Percentiles rank a stretch among this genome's conserved stretches.
Evolutionary conservation across 2,113 vertebrate genomes (phyloP).

Genomic region (Oceanites oceanicus): DNA sequence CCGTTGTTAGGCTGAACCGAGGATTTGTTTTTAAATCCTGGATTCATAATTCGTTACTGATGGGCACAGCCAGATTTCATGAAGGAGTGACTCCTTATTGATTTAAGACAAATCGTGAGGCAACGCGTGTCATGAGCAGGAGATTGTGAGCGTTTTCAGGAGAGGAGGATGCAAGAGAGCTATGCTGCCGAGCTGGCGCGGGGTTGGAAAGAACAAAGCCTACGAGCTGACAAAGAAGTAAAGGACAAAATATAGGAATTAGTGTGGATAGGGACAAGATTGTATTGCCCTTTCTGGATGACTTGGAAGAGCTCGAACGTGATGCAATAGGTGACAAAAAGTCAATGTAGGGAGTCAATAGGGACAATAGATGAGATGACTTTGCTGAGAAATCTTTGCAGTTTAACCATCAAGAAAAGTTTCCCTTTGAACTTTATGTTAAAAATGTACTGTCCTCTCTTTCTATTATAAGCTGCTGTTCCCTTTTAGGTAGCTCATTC

Average conservation of each 20-base stretch:
- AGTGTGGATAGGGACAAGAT: background rate
- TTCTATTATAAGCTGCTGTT: slow-evolving; percentile 31
- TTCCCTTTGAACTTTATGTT: slow-evolving; percentile 54
- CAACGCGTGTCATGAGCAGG: background rate
- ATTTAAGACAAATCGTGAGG: background rate
- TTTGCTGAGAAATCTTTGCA: slow-evolving; percentile 47
- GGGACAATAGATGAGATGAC: slow-evolving; percentile 51
- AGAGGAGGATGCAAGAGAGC: background rate
- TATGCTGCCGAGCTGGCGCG: rapidly evolving
- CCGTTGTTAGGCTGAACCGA: rapidly evolving
- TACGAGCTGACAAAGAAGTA: background rate
- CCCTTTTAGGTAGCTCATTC: slow-evolving; percentile 56
- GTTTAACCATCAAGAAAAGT: slow-evolving; percentile 44
- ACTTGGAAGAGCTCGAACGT: background rate
- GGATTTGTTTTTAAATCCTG: background rate
- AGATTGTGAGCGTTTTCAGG: background rate
- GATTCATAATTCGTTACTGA: rapidly evolving
- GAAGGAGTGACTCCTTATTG: background rate
- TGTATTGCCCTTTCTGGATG: background rate
- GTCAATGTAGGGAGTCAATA: background rate
- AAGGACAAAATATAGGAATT: background rate
- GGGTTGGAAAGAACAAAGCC: background rate
- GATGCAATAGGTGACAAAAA: slow-evolving; percentile 44
- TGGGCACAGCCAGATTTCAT: background rate
- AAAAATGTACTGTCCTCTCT: slow-evolving; percentile 31